A percentile compares a stretch with the other conserved stretches of the same genome.
These are phyloP conservation scores for Sanderia malayensis DNA, from an alignment of 30 jellyfish, hydroid and myxozoan genomes.

Conservation along the genomic window DNA sequence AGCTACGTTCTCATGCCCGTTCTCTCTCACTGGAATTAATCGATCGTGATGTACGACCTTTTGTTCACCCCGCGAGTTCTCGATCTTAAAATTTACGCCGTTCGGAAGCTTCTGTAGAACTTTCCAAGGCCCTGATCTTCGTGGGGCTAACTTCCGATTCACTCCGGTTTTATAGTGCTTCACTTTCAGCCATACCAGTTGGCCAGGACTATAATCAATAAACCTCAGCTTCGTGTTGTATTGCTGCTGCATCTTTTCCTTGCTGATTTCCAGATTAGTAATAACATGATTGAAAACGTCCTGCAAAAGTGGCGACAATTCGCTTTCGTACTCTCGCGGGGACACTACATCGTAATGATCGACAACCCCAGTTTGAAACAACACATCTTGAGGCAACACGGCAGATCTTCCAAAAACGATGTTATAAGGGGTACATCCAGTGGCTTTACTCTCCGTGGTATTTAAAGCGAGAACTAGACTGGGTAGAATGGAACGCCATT, in stretches of 20 bases:
- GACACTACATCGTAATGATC: background rate
- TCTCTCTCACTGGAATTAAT: conserved; percentile 8
- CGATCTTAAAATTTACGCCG: conserved; percentile 28
- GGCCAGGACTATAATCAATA: background rate
- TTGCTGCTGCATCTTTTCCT: background rate
- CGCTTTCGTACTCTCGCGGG: background rate
- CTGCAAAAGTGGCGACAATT: background rate
- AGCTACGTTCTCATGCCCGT: too few relatives aligned
- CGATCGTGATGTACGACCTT: conserved; percentile 38
- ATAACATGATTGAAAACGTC: background rate
- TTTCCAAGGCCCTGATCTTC: conserved; percentile 36
- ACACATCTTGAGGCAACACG: background rate
- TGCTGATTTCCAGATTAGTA: too few relatives aligned
- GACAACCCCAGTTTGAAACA: background rate
- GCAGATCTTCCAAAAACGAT: background rate
- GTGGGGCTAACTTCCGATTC: conserved; percentile 24
- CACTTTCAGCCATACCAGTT: background rate
- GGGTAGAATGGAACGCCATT: background rate
- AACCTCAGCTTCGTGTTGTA: background rate
- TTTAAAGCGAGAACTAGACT: background rate
- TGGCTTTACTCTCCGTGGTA: background rate
- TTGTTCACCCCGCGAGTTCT: conserved; percentile 1
- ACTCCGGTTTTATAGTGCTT: conserved; percentile 34
- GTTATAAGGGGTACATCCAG: background rate
- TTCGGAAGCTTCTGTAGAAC: conserved; percentile 11